Percentiles rank a stretch among this genome's conserved stretches.
These are phyloP conservation scores for Sebastiscus tertius DNA, from an alignment of 2,797 vertebrate species.

Conservation along the genomic window DNA sequence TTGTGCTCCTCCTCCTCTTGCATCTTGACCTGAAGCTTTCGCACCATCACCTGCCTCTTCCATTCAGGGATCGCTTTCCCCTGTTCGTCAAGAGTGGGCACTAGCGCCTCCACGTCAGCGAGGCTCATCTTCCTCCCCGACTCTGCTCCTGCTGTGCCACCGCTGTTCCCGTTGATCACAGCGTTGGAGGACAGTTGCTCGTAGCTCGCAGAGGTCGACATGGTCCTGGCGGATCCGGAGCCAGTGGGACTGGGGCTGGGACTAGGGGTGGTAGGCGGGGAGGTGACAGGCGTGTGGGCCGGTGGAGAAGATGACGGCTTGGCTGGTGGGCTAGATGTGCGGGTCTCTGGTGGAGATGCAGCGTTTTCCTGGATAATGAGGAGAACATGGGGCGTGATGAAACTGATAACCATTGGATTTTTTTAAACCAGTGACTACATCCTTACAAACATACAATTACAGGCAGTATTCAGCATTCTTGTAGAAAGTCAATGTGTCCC, in stretches of 20 bases:
- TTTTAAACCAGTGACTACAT: not conserved
- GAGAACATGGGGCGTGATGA: not conserved
- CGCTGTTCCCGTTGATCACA: constrained; percentile 86
- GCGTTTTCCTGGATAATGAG: constrained; percentile 62
- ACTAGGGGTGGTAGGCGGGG: constrained; percentile 62
- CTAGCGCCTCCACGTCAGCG: constrained; percentile 87
- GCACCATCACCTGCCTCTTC: constrained; percentile 96
- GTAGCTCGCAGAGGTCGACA: constrained; percentile 68
- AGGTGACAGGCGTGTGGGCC: constrained; percentile 45
- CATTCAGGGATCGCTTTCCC: constrained; percentile 92
- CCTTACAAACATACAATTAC: not conserved
- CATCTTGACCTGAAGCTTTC: constrained; percentile 95
- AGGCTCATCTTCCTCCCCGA: constrained; percentile 76
- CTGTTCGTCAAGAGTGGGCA: constrained; percentile 93
- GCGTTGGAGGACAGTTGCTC: constrained; percentile 77
- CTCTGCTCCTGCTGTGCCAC: constrained; percentile 33
- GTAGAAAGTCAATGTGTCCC: not conserved
- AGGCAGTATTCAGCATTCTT: not conserved
- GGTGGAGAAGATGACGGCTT: constrained; percentile 56
- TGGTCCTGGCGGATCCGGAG: constrained; percentile 63
- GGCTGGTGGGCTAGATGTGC: constrained; percentile 57
- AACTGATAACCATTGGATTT: not conserved
- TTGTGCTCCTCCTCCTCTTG: constrained; percentile 95
- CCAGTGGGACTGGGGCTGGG: constrained; percentile 69
- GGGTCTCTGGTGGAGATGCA: constrained; percentile 70